A percentile compares a stretch with the other conserved stretches of the same genome.
phyloP scores from a whole-genome alignment of 2,888 invertebrate genomes.

The Agonopterix heracliana region DNA sequence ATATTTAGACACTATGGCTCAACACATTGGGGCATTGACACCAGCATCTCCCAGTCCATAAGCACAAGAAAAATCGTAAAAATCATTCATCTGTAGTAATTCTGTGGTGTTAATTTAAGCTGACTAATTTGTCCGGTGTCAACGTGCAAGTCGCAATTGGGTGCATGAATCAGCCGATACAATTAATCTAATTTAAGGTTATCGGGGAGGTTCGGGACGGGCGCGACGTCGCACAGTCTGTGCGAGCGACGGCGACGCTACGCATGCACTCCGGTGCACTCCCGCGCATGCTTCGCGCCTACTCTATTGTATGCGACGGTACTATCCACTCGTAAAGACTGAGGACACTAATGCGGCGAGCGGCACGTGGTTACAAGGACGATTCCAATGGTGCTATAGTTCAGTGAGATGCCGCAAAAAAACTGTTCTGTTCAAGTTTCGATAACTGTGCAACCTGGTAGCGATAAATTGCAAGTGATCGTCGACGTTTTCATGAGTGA shows the following conservation, averaged over 20 bases:
- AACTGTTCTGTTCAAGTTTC: slow-evolving; percentile 69
- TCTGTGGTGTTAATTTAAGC: slow-evolving; percentile 53
- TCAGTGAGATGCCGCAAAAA: slow-evolving; percentile 69
- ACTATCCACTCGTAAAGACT: neutral
- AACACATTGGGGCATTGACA: slow-evolving; percentile 12
- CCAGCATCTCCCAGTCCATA: neutral
- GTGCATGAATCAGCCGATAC: slow-evolving; percentile 70
- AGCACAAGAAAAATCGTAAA: slow-evolving; percentile 21
- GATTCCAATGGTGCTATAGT: slow-evolving; percentile 44
- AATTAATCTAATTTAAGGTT: slow-evolving; percentile 75
- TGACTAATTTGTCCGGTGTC: slow-evolving; percentile 62
- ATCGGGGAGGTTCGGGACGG: slow-evolving; percentile 63
- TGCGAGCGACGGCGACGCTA: slow-evolving; percentile 33
- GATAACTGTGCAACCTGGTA: slow-evolving; percentile 63
- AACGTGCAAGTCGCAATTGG: slow-evolving; percentile 52
- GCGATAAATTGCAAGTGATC: slow-evolving; percentile 63
- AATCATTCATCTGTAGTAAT: slow-evolving; percentile 50
- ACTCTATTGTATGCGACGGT: slow-evolving; percentile 12
- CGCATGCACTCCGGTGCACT: slow-evolving; percentile 32
- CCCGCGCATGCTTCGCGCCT: slow-evolving; percentile 17
- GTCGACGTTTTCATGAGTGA: slow-evolving; percentile 75
- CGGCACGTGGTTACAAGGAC: slow-evolving; percentile 26
- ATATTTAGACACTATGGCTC: slow-evolving; percentile 7
- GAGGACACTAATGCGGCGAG: slow-evolving; percentile 7
- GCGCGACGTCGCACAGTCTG: slow-evolving; percentile 63